phyloP scores from a whole-genome alignment of 2,888 invertebrate genomes.

The Chrysolina americana region DNA sequence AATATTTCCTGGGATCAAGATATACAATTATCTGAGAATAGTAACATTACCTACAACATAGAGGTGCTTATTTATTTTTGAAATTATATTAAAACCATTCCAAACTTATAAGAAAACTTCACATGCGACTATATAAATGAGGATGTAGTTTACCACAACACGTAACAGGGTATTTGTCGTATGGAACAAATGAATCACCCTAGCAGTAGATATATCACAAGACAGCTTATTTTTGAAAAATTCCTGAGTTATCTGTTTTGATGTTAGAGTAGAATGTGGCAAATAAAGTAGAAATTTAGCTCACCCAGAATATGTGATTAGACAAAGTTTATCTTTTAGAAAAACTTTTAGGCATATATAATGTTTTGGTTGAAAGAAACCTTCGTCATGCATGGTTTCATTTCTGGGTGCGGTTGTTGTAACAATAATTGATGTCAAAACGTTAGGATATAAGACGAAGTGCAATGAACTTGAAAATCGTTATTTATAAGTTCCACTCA shows the following conservation, averaged over 20 bases:
- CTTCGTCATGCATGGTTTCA: not conserved
- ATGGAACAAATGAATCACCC: slow-evolving; percentile 17
- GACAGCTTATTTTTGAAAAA: slow-evolving; percentile 30
- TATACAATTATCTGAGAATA: no score
- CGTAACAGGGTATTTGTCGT: slow-evolving; percentile 28
- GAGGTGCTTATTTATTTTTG: not conserved
- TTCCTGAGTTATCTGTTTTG: slow-evolving; percentile 50
- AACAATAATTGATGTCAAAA: slow-evolving; percentile 12
- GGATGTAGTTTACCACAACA: slow-evolving; percentile 19
- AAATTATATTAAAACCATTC: not conserved
- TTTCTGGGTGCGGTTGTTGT: slow-evolving; percentile 7
- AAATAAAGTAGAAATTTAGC: slow-evolving; percentile 21
- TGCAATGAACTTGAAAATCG: not conserved
- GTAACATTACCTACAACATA: not conserved
- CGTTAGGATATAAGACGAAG: not conserved
- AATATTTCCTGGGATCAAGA: no score
- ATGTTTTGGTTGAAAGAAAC: slow-evolving; percentile 21
- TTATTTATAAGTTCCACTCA: no score
- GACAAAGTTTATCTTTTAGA: slow-evolving; percentile 29
- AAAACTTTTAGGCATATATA: slow-evolving; percentile 18
- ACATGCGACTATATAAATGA: slow-evolving; percentile 4
- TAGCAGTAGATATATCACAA: slow-evolving; percentile 10
- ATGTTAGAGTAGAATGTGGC: slow-evolving; percentile 48
- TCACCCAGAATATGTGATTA: slow-evolving; percentile 29
- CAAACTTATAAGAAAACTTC: not conserved